Evolutionary conservation across 2,888 invertebrate species (phyloP), one percentile per base, ranked within the genome.

Genomic region (Dicyrtoma fusca): DNA sequence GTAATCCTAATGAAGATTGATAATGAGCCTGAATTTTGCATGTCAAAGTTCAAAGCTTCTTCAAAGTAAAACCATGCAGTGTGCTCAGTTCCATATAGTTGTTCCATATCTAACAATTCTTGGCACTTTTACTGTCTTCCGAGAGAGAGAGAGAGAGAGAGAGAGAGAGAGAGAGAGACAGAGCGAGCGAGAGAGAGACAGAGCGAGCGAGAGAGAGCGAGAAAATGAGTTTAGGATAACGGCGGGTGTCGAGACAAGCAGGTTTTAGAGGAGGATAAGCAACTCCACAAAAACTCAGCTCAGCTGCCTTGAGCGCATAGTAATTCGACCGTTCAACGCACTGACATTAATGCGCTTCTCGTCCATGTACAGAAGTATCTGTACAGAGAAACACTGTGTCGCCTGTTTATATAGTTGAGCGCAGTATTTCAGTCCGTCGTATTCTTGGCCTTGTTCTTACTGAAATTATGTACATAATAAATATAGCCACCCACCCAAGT

Each of bases 1-100:
- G 23, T 65, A 71, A 66, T 70, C 66, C 62, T 73, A 73, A 73
- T 73, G 73, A 73, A 73, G 73, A 73, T 73, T 73, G 73, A 73
- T 73, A 73, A 73, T 73, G 69, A 70, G 65, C 45, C 59, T 17
- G 57, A 69, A 73, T 73, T 61, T 72, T 59, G 25, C 51, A 70
- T 65, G 73, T 73, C 73, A 69, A 61, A 61, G 42, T 42, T 61
- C 57, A 57, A 57, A 23, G 25, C 57, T 57, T 57, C 21, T 21
- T 21, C 57, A 70, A 63, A 23, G 21, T 34, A 19, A 47, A 63
- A 63, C 25, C 34, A 34, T 8, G 8, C 4, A 34, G 34, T 34
- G 4, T 5, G 34, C 8, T 34, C 34, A 34, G 34, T 34, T 34
- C 34, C 34, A 34, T 34, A 34, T 3, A 34, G 34, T 34, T 53